These are phyloP conservation scores for Protophormia terraenovae DNA, from an alignment of 2,888 invertebrate species.

Conservation along the genomic window DNA sequence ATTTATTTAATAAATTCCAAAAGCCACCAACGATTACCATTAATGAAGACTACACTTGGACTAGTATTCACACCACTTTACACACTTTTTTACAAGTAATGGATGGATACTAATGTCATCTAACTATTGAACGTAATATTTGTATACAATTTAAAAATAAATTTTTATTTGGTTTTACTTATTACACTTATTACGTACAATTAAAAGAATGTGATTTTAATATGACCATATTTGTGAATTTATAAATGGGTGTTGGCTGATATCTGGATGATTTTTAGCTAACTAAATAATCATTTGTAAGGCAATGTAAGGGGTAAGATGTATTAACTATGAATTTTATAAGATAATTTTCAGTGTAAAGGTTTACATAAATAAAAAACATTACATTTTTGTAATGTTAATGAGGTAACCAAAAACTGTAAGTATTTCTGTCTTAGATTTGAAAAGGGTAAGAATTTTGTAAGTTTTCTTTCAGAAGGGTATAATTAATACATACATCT, in stretches of 20 bases:
- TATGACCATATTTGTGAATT: background rate
- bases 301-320: too few relatives aligned
- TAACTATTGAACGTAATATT: background rate
- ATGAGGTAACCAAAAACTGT: too few relatives aligned
- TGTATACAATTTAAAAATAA: background rate
- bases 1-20: constrained; percentile 28
- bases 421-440: too few relatives aligned
- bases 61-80: background rate
- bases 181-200: background rate
- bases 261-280: background rate
- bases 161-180: background rate
- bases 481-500: too few relatives aligned
- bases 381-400: too few relatives aligned
- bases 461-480: too few relatives aligned
- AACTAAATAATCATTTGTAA: too few relatives aligned
- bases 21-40: constrained; percentile 4
- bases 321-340: background rate
- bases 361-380: background rate
- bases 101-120: background rate
- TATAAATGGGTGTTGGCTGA: background rate
- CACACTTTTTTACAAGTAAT: too few relatives aligned
- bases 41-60: background rate
- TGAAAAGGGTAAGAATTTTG: too few relatives aligned
- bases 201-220: background rate
- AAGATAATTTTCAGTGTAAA: background rate